A percentile compares a stretch with the other conserved stretches of the same genome.
Conservation (phyloP, 2,113 vertebrate genomes). For the Megaceryle torquata region DNA sequence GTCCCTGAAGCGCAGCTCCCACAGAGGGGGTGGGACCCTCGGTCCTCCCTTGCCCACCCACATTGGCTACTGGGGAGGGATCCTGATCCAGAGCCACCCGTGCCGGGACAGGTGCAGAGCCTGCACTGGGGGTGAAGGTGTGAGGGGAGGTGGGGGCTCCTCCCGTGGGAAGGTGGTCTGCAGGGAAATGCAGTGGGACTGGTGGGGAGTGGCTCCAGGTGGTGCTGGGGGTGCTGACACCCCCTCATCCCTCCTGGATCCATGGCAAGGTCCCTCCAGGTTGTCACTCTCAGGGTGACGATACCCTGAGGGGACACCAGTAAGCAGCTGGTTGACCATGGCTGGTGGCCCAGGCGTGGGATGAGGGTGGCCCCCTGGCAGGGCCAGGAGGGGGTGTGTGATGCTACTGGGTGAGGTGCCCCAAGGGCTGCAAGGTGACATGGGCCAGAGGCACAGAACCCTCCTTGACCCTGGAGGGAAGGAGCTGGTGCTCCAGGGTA, state of each 20-base stretch:
- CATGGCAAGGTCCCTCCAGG: not conserved
- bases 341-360: not conserved
- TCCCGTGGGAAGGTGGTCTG: fast-evolving
- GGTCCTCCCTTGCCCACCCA: fast-evolving
- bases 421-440: not conserved
- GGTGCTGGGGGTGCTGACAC: too few species aligned
- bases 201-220: too few species aligned
- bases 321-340: not conserved
- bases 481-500: not conserved
- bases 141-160: not conserved
- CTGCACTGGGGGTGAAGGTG: not conserved
- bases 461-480: not conserved
- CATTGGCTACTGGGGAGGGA: too few species aligned
- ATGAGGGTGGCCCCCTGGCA: too few species aligned
- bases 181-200: too few species aligned
- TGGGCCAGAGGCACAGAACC: not conserved
- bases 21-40: fast-evolving
- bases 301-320: not conserved
- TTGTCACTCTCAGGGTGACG: fast-evolving
- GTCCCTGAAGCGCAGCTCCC: not conserved
- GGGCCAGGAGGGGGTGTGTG: not conserved
- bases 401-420: not conserved
- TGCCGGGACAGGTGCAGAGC: fast-evolving
- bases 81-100: fast-evolving
- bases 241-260: not conserved